Evolutionary conservation across 2,113 vertebrate species (phyloP), one percentile per base, ranked within the genome.

Genomic region (Carassius gibelio): DNA sequence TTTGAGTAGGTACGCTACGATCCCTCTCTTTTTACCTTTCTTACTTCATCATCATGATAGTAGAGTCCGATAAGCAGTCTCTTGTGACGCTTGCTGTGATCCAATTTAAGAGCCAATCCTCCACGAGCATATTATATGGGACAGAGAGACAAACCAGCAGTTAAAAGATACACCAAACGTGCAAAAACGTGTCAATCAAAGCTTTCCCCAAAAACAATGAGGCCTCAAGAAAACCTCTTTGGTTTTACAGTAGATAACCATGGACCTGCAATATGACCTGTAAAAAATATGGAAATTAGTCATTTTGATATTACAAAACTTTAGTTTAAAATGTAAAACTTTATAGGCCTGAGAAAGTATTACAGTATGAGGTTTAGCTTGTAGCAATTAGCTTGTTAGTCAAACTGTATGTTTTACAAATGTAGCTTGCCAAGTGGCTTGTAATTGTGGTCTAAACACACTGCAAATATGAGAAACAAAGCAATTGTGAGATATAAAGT

Each of bases 21-120:
- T 76, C 88, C 86, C 90, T 91, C 85, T 91, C 92, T 91, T 91
- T 92, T 92, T 90, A 92, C 88, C 80, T 89, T 81, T 87, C 61
- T 80, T 62, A 71, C 84, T 84, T 50, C 86, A 85, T 75, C 82
- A 89, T 75, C 50, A 75, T 72, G 76, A 85, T 86, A 82, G 82
- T 23, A 57, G 75, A 79, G 82, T 85, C 69, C 26, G 78, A 82
- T 86, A 81, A 86, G 77, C 57, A 4, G 57, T 81, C 76, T 82
- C 61, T 50, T 75, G 88, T 89, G 83, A 86, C 79, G n/a, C 34
- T 30, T 66, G 59, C 36, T 34, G 68, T 80, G 80, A 66, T 74
- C 75, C 52, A 30, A 17, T 66, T 83, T 55, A 83, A 57, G 81
- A 68, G 52, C 42, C 61, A 23, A 23, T 82, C 64, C 66, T 85